Evolutionary conservation across 1,140 invertebrate genomes (phyloP), one percentile per base, ranked within the genome.

Genomic region (Hirudo medicinalis): DNA sequence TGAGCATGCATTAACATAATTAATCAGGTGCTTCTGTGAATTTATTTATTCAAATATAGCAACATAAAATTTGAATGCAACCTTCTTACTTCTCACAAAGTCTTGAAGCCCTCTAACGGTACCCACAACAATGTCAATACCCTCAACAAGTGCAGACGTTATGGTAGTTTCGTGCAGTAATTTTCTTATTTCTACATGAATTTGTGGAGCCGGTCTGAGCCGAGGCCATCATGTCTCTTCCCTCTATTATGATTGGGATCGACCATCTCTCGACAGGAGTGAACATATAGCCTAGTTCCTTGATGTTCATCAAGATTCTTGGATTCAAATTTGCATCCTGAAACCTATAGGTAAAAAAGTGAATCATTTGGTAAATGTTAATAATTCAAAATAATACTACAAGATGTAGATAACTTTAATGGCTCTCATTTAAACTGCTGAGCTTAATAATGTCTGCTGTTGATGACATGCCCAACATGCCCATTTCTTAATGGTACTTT

Each of bases 101-200:
- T 97, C 92, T 32, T 89, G 83, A 0, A 99, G 83, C 40, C 95
- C 84, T 0, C 96, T 96, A 0, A 92, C 90, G 0, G 95, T 99
- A 2, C 91, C 93, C 2, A 97, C 92, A 0, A 98, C 79, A 74
- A 98, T 88, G 78, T 97, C 89, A 73, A 89, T 89, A 0, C 94
- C 94, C 68, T 83, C 83, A 0, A 88, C 83, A 2, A 90, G 84
- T 4, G 83, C 84, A 32, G 86, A 84, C 76, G 89, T 89, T 0
- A 97, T 74, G 54, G 88, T 86, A 0, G 91, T 90, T 0, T 84
- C 85, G 71, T 85, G 83, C 0, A 91, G 82, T 80, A 97, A 97
- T 79, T 96, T 96, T 6, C 87, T 82, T 0, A 90, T 89, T 80
- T 97, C 91, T 71, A 87, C 86, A 73, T 86, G 87, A 71, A 97